Evolutionary conservation across 2,797 vertebrate genomes (phyloP).

Genomic region (Centropyge bicolor): DNA sequence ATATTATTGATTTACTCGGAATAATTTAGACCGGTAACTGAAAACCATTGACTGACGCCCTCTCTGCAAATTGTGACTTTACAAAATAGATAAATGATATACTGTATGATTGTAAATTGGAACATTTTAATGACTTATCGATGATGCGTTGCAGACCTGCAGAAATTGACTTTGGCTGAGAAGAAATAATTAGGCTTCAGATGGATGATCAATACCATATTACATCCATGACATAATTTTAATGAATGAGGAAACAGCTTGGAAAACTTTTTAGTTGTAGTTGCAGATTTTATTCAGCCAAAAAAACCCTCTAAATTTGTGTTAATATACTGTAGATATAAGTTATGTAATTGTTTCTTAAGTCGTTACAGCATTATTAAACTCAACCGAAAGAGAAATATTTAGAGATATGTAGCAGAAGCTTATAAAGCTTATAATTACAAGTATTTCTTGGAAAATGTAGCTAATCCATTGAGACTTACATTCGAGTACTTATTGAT

Average conservation of each 20-base stretch:
- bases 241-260: conserved; percentile 12
- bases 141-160: conserved; percentile 15
- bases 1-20: conserved; percentile 33
- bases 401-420: neutral
- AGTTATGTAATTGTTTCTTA: neutral
- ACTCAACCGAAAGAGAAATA: neutral
- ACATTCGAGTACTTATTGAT: too few species aligned
- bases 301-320: neutral
- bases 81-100: conserved; percentile 21
- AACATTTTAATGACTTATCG: conserved; percentile 41
- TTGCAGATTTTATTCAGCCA: neutral
- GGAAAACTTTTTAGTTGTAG: conserved; percentile 2
- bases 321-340: neutral
- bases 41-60: conserved; percentile 12
- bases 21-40: conserved; percentile 11
- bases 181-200: conserved; percentile 24
- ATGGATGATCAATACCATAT: conserved; percentile 39
- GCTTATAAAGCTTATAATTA: neutral
- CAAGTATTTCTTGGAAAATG: neutral
- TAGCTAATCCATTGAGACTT: neutral
- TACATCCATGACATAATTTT: conserved; percentile 29
- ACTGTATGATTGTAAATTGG: conserved; percentile 23
- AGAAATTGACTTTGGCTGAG: conserved; percentile 31
- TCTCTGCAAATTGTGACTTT: conserved; percentile 18
- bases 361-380: neutral